Percentiles rank a stretch among this genome's conserved stretches.
These are phyloP conservation scores for Gastracanthus pulcherrimus DNA, from an alignment of 2,888 invertebrate genomes.

Conservation along the genomic window DNA sequence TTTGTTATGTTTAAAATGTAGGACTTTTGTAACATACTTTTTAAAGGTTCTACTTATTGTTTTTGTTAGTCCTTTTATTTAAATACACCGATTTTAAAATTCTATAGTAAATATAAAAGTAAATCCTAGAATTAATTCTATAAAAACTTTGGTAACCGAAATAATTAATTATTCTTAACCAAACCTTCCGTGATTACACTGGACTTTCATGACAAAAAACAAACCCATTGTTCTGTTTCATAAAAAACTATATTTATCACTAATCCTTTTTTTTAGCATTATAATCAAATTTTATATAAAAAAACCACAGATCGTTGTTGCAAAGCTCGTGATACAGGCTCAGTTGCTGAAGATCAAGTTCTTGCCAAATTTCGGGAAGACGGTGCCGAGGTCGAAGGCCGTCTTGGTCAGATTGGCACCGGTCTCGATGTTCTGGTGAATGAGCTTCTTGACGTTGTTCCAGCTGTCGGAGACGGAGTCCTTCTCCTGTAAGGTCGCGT, in stretches of 20 bases:
- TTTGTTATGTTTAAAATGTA: background rate
- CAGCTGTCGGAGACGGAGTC: constrained; percentile 3
- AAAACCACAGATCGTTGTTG: background rate
- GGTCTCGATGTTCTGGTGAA: background rate
- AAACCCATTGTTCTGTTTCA: too few species aligned
- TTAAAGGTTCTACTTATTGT: background rate
- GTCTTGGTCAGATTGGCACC: constrained; percentile 3
- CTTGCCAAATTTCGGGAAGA: constrained; percentile 12
- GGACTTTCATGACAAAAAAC: too few species aligned
- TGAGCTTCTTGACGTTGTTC: constrained; percentile 3
- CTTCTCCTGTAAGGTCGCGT: background rate
- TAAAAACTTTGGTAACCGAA: background rate
- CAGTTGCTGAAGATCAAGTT: background rate
- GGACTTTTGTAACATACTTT: too few species aligned
- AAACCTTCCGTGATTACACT: too few species aligned
- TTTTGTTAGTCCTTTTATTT: background rate
- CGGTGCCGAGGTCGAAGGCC: background rate
- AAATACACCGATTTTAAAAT: background rate
- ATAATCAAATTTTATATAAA: background rate
- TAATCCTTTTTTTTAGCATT: background rate
- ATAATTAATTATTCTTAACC: too few species aligned
- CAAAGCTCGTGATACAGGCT: background rate
- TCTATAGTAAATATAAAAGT: background rate
- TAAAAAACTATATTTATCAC: background rate
- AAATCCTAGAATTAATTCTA: too few species aligned